Conservation (phyloP, 1,140 invertebrate species). For the Euwallacea similis region DNA sequence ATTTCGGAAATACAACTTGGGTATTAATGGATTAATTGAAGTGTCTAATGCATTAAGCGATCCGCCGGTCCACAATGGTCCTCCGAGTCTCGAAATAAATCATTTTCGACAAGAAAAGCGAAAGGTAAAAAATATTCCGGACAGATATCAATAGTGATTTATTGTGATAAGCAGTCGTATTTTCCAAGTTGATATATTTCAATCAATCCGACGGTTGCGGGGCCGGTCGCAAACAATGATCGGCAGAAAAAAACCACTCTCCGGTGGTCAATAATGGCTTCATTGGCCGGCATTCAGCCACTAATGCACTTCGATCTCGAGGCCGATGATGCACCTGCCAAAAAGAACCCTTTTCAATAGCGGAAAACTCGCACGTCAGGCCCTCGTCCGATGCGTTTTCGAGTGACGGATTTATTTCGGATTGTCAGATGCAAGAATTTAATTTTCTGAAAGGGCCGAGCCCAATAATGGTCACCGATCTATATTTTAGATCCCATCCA, state of each 20-base stretch:
- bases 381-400: conserved; percentile 29
- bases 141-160: conserved; percentile 49
- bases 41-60: conserved; percentile 24
- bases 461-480: too few species aligned
- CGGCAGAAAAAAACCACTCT: conserved; percentile 49
- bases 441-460: conserved; percentile 5
- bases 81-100: conserved; percentile 44
- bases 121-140: conserved; percentile 45
- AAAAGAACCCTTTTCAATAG: conserved; percentile 31
- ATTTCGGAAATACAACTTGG: background rate
- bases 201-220: conserved; percentile 43
- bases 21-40: conserved; percentile 18
- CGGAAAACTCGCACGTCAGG: conserved; percentile 30
- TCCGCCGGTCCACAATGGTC: conserved; percentile 7
- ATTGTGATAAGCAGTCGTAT: conserved; percentile 49
- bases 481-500: too few species aligned
- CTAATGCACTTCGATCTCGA: conserved; percentile 45
- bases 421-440: conserved; percentile 27
- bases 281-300: conserved; percentile 44
- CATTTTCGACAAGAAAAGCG: conserved; percentile 43
- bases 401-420: conserved; percentile 31
- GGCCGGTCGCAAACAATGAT: conserved; percentile 49
- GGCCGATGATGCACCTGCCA: conserved; percentile 40
- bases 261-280: conserved; percentile 49
- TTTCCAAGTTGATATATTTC: conserved; percentile 50